Base-by-base conservation (phyloP, 2,113 vertebrate species). In the Boleophthalmus pectinirostris region DNA sequence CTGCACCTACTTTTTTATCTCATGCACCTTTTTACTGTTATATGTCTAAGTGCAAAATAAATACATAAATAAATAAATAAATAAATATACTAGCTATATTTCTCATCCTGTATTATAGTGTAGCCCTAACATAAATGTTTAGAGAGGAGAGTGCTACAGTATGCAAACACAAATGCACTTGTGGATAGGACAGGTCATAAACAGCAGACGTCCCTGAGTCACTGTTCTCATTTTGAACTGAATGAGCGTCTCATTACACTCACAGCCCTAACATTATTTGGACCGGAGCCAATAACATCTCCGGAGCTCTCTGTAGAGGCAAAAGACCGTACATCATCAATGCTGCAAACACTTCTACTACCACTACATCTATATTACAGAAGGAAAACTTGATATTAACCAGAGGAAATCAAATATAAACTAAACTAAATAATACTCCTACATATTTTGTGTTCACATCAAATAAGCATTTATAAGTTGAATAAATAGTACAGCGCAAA, bases 271-370 rank as follows among this genome's bases (percentile, higher is more conserved):
- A 76, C 69, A 75, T 76, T 75, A 77, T 78, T 70, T 73, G 66
- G 56, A 66, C 68, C 58, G 49, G 71, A 82, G 77, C 70, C 66
- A 76, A 82, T 69, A 65, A 70, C 53, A 70, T 67, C 79, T 64
- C 20, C 53, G 49, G 66, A 63, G 64, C 67, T 0, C 79, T 60
- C 20, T 57, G 63, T 68, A 66, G 65, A 79, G 2, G 76, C 33
- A 66, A 83, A 82, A 83, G 15, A 58, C 79, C 76, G 16, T 54
- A 21, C 53, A 75, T 43, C 60, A 70, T 78, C 65, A 78, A 80
- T 74, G 23, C 73, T 15, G 23, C 56, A 56, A 56, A 56, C n/a
- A 56, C n/a, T 21, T 56, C 9, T 12, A 56, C 53, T 56, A 56
- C n/a, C 1, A 21, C n/a, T 56, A 82, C 80, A 66, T 70, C 21